These are phyloP conservation scores for Liodrosophila aerea DNA, from an alignment of 2,888 invertebrate genomes.

Conservation along the genomic window DNA sequence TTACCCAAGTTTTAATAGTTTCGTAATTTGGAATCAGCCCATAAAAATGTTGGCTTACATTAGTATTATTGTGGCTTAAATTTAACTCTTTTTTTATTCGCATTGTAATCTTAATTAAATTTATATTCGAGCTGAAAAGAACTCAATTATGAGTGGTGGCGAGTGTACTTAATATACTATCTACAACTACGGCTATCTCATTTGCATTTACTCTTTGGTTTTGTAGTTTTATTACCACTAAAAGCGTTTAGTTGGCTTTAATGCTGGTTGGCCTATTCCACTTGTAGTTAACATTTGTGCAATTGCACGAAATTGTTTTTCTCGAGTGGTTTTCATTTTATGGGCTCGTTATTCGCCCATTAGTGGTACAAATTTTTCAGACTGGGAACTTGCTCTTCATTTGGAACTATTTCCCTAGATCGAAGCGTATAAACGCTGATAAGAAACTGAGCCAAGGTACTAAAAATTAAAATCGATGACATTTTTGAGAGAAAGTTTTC, in stretches of 20 bases:
- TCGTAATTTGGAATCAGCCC: no score
- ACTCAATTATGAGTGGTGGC: conserved; percentile 19
- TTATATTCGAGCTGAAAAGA: background rate
- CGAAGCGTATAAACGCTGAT: conserved; percentile 40
- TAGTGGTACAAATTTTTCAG: conserved; percentile 46
- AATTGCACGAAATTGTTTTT: conserved; percentile 63
- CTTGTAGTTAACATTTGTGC: conserved; percentile 50
- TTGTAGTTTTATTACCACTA: conserved; percentile 55
- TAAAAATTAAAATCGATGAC: conserved; percentile 59
- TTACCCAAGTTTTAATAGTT: no score
- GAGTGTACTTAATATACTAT: conserved; percentile 3
- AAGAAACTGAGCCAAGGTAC: conserved; percentile 46
- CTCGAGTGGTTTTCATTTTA: conserved; percentile 35
- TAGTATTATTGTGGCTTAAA: no score
- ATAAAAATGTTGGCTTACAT: no score
- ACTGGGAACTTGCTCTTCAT: conserved; percentile 30
- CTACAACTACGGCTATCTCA: conserved; percentile 8
- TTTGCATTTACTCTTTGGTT: conserved; percentile 51
- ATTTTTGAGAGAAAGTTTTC: conserved; percentile 70
- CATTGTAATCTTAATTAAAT: no score
- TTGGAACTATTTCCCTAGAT: background rate
- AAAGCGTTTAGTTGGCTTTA: conserved; percentile 56
- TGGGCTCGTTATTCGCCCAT: conserved; percentile 49
- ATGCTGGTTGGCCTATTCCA: conserved; percentile 18
- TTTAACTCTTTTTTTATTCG: no score